Conservation (phyloP, 2,113 vertebrate genomes). For the Heterotis niloticus region DNA sequence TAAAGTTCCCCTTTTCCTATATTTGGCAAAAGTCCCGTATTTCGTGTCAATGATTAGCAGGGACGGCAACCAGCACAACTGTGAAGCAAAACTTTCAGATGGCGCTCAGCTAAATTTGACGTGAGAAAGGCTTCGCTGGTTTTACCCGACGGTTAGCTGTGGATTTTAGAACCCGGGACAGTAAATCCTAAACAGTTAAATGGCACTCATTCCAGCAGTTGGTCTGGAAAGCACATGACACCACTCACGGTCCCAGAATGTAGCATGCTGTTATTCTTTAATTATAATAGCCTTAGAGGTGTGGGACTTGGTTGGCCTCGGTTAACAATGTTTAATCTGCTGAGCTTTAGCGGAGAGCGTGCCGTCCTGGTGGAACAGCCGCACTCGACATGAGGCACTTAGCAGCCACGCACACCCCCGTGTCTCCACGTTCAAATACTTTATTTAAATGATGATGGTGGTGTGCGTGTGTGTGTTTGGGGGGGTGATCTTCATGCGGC, state of each 20-base stretch:
- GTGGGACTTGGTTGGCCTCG: slow-evolving; percentile 59
- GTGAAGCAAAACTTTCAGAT: slow-evolving; percentile 17
- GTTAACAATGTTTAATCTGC: slow-evolving; percentile 71
- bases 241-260: slow-evolving; percentile 68
- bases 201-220: slow-evolving; percentile 37
- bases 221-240: slow-evolving; percentile 72
- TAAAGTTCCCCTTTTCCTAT: neutral
- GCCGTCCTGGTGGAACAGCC: slow-evolving; percentile 65
- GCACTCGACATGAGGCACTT: slow-evolving; percentile 54
- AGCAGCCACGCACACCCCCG: slow-evolving; percentile 37
- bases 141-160: slow-evolving; percentile 15
- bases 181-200: slow-evolving; percentile 36
- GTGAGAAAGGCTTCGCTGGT: neutral
- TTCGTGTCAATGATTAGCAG: neutral
- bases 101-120: slow-evolving; percentile 20
- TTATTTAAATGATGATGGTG: neutral
- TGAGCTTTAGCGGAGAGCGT: slow-evolving; percentile 47
- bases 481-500: neutral
- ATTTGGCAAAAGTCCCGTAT: neutral
- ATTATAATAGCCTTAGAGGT: slow-evolving; percentile 70
- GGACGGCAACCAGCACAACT: slow-evolving; percentile 14
- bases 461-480: no score
- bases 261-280: slow-evolving; percentile 75
- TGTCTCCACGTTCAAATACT: slow-evolving; percentile 45
- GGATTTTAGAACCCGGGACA: slow-evolving; percentile 15